Percentiles rank a stretch among this genome's conserved stretches.
Conservation (phyloP, 2,888 invertebrate genomes). For the Macrosiphum euphorbiae region DNA sequence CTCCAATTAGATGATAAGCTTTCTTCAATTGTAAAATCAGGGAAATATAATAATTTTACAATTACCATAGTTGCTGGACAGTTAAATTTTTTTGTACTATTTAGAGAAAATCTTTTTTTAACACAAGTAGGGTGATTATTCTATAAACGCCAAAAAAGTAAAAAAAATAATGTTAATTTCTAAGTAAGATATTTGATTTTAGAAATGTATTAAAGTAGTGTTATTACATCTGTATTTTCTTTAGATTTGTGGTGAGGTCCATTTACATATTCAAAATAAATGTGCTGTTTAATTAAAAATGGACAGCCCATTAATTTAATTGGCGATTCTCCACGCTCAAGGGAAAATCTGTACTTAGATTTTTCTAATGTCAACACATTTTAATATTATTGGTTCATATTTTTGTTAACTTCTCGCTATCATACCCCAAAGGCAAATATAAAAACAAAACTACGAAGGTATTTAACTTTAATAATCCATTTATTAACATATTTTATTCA, state of each 20-base stretch:
- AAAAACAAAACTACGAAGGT: no score
- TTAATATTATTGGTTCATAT: no score
- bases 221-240: neutral
- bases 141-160: neutral
- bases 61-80: neutral
- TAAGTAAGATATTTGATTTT: neutral
- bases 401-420: neutral
- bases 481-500: no score
- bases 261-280: constrained; percentile 3
- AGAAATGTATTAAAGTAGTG: neutral
- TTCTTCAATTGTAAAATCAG: neutral
- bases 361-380: no score
- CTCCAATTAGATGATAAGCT: neutral
- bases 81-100: neutral
- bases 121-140: neutral
- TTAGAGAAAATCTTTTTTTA: neutral
- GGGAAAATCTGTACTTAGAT: neutral
- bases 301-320: neutral
- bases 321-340: neutral
- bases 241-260: neutral
- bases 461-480: no score
- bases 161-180: neutral
- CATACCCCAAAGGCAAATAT: no score
- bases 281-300: constrained; percentile 12
- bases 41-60: neutral